Evolutionary conservation across 2,113 vertebrate genomes (phyloP).

Genomic region (Callopanchax toddi): DNA sequence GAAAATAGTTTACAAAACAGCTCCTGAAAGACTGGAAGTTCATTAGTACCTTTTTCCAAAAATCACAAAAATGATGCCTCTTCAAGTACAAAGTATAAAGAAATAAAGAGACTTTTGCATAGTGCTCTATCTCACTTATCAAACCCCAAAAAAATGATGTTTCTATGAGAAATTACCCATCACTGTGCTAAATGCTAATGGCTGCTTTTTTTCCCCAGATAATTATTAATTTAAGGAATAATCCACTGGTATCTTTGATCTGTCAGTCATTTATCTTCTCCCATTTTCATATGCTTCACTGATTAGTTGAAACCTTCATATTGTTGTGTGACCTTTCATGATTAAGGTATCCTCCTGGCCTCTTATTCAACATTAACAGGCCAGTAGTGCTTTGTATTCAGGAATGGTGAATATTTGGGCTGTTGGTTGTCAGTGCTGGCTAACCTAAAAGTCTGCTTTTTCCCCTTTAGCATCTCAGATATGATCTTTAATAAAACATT

Average conservation of each 20-base stretch:
- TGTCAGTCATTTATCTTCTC: conserved; percentile 1
- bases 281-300: not conserved
- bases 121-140: too few species aligned
- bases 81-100: too few species aligned
- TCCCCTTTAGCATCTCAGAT: conserved; percentile 52
- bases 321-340: not conserved
- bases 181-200: too few species aligned
- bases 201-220: too few species aligned
- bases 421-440: conserved; percentile 8
- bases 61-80: too few species aligned
- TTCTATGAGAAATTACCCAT: too few species aligned
- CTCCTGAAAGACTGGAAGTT: too few species aligned
- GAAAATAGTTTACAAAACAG: too few species aligned
- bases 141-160: too few species aligned
- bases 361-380: conserved; percentile 8
- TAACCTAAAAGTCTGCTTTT: conserved; percentile 41
- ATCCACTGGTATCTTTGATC: not conserved
- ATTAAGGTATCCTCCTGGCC: not conserved
- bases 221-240: not conserved
- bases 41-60: too few species aligned
- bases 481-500: conserved; percentile 56
- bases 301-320: not conserved
- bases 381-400: not conserved
- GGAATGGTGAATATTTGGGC: conserved; percentile 17
- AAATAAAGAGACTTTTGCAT: too few species aligned